These are phyloP conservation scores for Montifringilla adamsi DNA, from an alignment of 2,113 vertebrate species.

Conservation along the genomic window DNA sequence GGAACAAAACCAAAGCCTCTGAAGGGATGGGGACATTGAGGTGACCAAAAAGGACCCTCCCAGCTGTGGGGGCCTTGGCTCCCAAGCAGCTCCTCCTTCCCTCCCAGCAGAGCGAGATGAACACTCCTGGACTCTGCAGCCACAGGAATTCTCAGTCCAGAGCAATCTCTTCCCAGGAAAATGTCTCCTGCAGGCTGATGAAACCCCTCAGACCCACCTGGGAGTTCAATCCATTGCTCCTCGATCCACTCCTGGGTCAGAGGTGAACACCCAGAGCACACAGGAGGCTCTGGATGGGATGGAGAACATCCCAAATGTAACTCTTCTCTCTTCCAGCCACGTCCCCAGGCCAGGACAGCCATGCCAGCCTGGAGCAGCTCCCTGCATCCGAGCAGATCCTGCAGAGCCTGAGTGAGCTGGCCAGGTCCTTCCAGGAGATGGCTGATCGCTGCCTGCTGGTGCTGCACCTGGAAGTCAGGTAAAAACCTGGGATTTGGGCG, in stretches of 20 bases:
- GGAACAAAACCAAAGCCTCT: neutral
- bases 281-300: neutral
- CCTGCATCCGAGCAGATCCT: slow-evolving; percentile 91
- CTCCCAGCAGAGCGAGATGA: neutral
- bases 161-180: neutral
- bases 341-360: slow-evolving; percentile 84
- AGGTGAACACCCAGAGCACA: neutral
- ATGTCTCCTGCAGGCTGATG: neutral
- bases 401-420: slow-evolving; percentile 88
- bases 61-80: neutral
- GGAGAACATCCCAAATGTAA: neutral
- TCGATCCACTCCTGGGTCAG: neutral
- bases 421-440: slow-evolving; percentile 93
- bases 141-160: neutral
- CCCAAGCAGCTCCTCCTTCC: neutral
- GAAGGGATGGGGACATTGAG: neutral
- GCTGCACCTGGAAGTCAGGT: slow-evolving; percentile 97
- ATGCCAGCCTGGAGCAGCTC: slow-evolving; percentile 76
- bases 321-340: slow-evolving; percentile 50
- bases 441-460: slow-evolving; percentile 93
- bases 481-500: rapidly evolving
- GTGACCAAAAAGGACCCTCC: neutral
- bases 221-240: neutral
- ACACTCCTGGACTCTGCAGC: neutral
- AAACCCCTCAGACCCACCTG: neutral